Base-by-base conservation (phyloP, 2,113 vertebrate species). In the Scartelaos histophorus region DNA sequence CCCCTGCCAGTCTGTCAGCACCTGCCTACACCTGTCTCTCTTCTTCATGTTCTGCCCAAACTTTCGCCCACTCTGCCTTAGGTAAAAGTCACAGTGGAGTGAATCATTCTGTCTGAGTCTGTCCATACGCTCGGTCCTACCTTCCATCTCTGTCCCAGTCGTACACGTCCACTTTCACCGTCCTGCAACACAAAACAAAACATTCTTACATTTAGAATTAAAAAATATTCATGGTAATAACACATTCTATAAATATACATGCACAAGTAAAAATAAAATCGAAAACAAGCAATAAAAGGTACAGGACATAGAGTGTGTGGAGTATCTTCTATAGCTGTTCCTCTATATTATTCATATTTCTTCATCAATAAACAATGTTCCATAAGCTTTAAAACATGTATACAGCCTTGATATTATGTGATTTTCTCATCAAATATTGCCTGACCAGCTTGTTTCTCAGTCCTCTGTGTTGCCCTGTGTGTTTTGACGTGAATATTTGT, bases 141-240 rank as follows among this genome's bases (percentile, higher is more conserved):
- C 97, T 98, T 91, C 97, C 97, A 19, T 98, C 97, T 78, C 97
- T 92, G 87, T 98, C 97, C 97, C 97, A 98, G 91, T 99, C 97
- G 0, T 94, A 99, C 35, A 98, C 97, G 0, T 98, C 97, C 72
- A 98, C 94, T 91, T 98, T 98, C 90, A 98, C 97, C 0, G 97
- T 98, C 91, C 97, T 98, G 92, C 74, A 87, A 87, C 9, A 43
- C 38, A 43, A 29, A 29, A 29, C 82, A 7, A 80, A 16, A 13
- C 25, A 3, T 25, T 67, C 1, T 69, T 34, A 65, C 13, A 21
- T 2, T 29, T 15, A 13, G 3, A 29, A 4, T 29, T 2, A 29
- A 29, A 29, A 29, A 29, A 29, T 29, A 29, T 2, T 2, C 2
- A 29, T 4, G 29, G 29, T 29, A 4, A 29, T 4, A 29, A 29